Evolutionary conservation across 2,797 vertebrate species (phyloP), one percentile per base, ranked within the genome.

Genomic region (Brachyalestes nurse): DNA sequence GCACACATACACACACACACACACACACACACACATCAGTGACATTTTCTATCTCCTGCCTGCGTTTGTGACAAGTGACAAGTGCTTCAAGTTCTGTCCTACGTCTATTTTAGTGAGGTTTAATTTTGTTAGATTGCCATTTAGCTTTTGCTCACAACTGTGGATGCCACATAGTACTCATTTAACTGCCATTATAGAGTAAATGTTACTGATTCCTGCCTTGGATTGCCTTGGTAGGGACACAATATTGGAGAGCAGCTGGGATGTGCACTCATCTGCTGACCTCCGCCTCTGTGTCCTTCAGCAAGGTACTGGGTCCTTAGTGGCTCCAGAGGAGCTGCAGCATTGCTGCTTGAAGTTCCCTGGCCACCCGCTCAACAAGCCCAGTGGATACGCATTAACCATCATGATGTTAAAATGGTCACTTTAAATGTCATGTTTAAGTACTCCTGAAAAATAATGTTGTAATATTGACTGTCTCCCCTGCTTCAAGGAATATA

Each of bases 1-100:
- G 61, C 70, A 57, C 66, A 81, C 58, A 76, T 61, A 42, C 57
- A 57, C 57, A 58, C 79, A 40, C 72, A 49, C 53, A 61, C n/a
- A 62, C 47, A 51, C n/a, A 65, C 64, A 79, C 66, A 80, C 72
- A 58, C 67, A 74, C 62, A 76, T 83, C 28, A 23, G 42, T 86
- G 79, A 80, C 77, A 80, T 84, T 86, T 84, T 84, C 69, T 71
- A 67, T 84, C 28, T 76, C 58, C 78, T 62, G 64, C 42, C 74
- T 77, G 61, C 53, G 14, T 81, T 74, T 49, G 62, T 65, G 34
- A 51, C 78, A 65, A 79, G 70, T 65, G 23, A 28, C 77, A 61
- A 78, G 66, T 71, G 16, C 53, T 71, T 61, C 49, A 72, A 61
- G 51, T 80, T 82, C 69, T 66, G 34, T 77, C 51, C 57, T 71